Evolutionary conservation across 1,140 invertebrate genomes (phyloP).

Genomic region (Gryon sp.): DNA sequence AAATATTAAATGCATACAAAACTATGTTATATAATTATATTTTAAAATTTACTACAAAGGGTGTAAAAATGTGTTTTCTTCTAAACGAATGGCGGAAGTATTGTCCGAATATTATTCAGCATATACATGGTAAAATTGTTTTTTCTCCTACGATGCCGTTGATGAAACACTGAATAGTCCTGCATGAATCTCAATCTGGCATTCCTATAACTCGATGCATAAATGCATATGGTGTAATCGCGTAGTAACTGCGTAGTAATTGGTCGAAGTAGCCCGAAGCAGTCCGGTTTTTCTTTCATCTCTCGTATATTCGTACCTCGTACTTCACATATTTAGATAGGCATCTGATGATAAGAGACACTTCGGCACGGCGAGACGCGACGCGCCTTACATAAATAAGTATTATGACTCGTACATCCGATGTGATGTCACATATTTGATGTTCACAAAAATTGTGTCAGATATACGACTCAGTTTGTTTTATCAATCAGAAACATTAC

Average conservation of each 20-base stretch:
- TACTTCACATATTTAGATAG: slow-evolving; percentile 71
- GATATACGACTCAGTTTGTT: not conserved
- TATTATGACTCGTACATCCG: slow-evolving; percentile 33
- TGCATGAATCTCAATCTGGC: slow-evolving; percentile 40
- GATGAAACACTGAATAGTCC: slow-evolving; percentile 9
- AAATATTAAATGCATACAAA: too few relatives aligned
- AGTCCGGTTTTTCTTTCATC: slow-evolving; percentile 54
- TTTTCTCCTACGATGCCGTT: slow-evolving; percentile 30
- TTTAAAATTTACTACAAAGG: too few relatives aligned
- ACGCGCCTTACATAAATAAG: slow-evolving; percentile 62
- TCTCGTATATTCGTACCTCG: slow-evolving; percentile 57
- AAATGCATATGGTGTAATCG: slow-evolving; percentile 70
- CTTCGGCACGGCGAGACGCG: slow-evolving; percentile 67
- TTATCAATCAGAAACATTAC: not conserved
- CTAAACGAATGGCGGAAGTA: slow-evolving; percentile 4
- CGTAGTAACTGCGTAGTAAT: slow-evolving; percentile 57
- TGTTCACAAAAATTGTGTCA: slow-evolving; percentile 42
- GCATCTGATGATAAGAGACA: slow-evolving; percentile 73
- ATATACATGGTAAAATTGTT: slow-evolving; percentile 30
- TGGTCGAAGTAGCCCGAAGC: slow-evolving; percentile 48
- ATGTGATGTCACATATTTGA: slow-evolving; percentile 22
- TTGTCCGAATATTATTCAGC: slow-evolving; percentile 11
- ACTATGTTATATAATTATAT: too few relatives aligned
- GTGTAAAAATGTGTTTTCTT: not conserved
- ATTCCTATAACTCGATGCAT: slow-evolving; percentile 74